phyloP scores from a whole-genome alignment of 2,888 invertebrate genomes.

The Tromatobia lineatoria region DNA sequence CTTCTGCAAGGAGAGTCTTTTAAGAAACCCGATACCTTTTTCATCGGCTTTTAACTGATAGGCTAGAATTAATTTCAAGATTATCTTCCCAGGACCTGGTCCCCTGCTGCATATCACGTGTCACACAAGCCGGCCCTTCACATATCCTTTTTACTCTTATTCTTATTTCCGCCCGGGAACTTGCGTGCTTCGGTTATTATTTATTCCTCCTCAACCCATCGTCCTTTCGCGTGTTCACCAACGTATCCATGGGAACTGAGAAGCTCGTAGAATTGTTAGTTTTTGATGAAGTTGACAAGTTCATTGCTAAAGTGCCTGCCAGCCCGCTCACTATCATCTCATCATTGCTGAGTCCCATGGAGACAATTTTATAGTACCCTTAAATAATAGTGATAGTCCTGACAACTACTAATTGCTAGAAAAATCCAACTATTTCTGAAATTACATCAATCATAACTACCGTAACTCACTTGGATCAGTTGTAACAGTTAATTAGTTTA shows the following conservation, averaged over 20 bases:
- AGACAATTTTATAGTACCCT: too few relatives aligned
- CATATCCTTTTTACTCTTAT: constrained; percentile 11
- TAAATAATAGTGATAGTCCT: too few relatives aligned
- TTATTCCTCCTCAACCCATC: constrained; percentile 1
- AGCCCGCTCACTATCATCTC: too few relatives aligned
- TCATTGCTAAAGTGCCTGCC: neutral
- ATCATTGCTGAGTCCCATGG: too few relatives aligned
- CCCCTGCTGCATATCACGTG: neutral
- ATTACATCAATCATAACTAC: too few relatives aligned
- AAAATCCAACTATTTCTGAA: too few relatives aligned
- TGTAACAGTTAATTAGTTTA: too few relatives aligned
- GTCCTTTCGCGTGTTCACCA: neutral
- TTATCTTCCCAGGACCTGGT: neutral
- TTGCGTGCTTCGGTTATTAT: constrained; percentile 26
- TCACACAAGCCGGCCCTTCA: neutral
- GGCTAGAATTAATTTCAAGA: neutral
- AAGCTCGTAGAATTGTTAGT: neutral
- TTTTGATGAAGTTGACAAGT: constrained; percentile 16
- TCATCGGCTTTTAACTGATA: neutral
- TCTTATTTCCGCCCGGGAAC: constrained; percentile 50
- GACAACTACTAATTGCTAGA: too few relatives aligned
- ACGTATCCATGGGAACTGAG: constrained; percentile 23
- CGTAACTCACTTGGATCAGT: too few relatives aligned
- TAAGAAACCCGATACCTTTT: neutral
- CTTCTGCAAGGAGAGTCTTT: neutral